Percentiles rank a stretch among this genome's conserved stretches.
Conservation (phyloP, 2,113 vertebrate species). For the Podarcis cretensis region DNA sequence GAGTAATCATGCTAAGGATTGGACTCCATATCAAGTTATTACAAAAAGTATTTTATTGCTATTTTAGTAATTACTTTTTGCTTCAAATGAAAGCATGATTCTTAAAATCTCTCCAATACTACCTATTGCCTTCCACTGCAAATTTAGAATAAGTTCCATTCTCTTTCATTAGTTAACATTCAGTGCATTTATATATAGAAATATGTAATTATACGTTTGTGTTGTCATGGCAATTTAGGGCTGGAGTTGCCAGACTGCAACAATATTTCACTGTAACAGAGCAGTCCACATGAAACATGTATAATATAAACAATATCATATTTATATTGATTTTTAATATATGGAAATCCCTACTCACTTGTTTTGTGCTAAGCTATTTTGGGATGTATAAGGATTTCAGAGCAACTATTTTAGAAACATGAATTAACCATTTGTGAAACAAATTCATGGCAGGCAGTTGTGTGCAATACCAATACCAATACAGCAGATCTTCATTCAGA, state of each 20-base stretch:
- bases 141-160: slow-evolving; percentile 10
- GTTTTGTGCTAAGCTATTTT: not conserved
- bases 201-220: slow-evolving; percentile 68
- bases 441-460: not conserved
- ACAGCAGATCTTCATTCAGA: not conserved
- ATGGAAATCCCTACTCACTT: not conserved
- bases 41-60: not conserved
- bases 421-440: not conserved
- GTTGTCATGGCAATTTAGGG: slow-evolving; percentile 76
- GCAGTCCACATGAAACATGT: slow-evolving; percentile 31
- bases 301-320: not conserved
- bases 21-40: accelerated
- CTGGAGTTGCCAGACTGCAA: slow-evolving; percentile 64
- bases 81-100: not conserved
- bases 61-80: not conserved
- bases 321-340: not conserved
- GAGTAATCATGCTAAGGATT: not conserved
- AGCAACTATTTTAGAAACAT: not conserved
- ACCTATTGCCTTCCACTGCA: not conserved
- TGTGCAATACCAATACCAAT: not conserved
- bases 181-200: slow-evolving; percentile 23
- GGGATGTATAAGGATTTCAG: not conserved
- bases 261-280: slow-evolving; percentile 60
- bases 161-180: slow-evolving; percentile 45
- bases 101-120: not conserved